phyloP scores from a whole-genome alignment of 2,888 invertebrate species.

The Arrhopalites spinosus region DNA sequence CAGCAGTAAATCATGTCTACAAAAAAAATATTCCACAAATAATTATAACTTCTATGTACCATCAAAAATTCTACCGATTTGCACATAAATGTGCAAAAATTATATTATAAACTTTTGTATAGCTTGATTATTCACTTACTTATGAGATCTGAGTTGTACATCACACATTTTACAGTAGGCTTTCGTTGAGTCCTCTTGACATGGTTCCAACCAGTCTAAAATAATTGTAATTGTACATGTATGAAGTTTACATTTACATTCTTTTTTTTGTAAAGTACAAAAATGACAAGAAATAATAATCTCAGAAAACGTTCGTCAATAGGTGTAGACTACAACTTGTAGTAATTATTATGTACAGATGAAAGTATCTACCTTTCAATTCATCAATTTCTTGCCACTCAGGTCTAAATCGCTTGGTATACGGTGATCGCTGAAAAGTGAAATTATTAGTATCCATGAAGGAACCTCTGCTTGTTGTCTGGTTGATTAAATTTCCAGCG shows the following conservation, averaged over 20 bases:
- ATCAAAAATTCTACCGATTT: too few relatives aligned
- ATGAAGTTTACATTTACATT: too few relatives aligned
- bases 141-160: constrained; percentile 45
- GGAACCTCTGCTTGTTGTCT: not conserved
- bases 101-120: too few relatives aligned
- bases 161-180: constrained; percentile 49
- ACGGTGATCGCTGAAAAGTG: constrained; percentile 23
- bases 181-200: constrained; percentile 42
- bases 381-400: constrained; percentile 51
- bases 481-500: not conserved
- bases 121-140: constrained; percentile 2
- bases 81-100: too few relatives aligned
- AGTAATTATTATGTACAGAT: too few relatives aligned
- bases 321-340: too few relatives aligned
- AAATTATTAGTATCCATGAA: not conserved
- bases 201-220: constrained; percentile 48
- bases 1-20: constrained; percentile 42
- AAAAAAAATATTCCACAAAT: too few relatives aligned
- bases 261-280: too few relatives aligned
- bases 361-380: constrained; percentile 42
- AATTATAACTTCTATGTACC: too few relatives aligned
- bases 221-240: not conserved
- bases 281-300: too few relatives aligned
- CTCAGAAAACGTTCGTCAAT: too few relatives aligned
- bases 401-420: constrained; percentile 43